Evolutionary conservation across 2,113 vertebrate species (phyloP), one percentile per base, ranked within the genome.

Genomic region (Otolemur garnettii): DNA sequence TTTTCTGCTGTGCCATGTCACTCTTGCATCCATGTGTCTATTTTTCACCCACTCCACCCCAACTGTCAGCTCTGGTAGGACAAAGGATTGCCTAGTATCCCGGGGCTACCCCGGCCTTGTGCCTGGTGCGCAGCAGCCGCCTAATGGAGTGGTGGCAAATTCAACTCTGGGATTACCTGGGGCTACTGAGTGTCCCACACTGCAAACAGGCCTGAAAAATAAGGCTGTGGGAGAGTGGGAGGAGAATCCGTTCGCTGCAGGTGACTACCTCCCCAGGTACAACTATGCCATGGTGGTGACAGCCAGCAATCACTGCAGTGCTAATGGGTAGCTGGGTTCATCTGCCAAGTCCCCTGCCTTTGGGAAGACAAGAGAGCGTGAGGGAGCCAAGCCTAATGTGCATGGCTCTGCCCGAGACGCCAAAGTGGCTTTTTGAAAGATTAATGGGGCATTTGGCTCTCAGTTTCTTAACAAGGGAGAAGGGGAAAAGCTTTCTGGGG

Each of bases 401-500:
- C 17, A 71, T 9, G 55, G 74, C 75, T 91, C 59, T 97, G 82
- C 68, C 97, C 33, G 75, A 90, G 90, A 97, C 97, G 95, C 50
- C 96, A 55, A 97, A 95, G 72, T 92, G 38, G 83, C 75, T 96
- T 92, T 86, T 96, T 96, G 88, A 87, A 98, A 98, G 97, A 97
- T 95, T 96, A 97, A 97, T 93, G 82, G 71, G 90, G 93, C 42
- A 91, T 97, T 97, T 96, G 94, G 62, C 91, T 96, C 64, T 71
- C 74, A 59, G 96, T 50, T 91, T 96, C 93, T 97, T 97, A 94
- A 95, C 86, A 95, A 0, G 28, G 45, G 96, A 98, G 97, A 93
- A 78, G 26, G 82, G 81, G 35, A 96, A 96, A 97, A 94, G 62
- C 18, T 85, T 98, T 98, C 91, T 97, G 97, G 96, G 98, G 96